These are phyloP conservation scores for Phalloptychus januarius DNA, from an alignment of 2,797 vertebrate genomes.

Conservation along the genomic window DNA sequence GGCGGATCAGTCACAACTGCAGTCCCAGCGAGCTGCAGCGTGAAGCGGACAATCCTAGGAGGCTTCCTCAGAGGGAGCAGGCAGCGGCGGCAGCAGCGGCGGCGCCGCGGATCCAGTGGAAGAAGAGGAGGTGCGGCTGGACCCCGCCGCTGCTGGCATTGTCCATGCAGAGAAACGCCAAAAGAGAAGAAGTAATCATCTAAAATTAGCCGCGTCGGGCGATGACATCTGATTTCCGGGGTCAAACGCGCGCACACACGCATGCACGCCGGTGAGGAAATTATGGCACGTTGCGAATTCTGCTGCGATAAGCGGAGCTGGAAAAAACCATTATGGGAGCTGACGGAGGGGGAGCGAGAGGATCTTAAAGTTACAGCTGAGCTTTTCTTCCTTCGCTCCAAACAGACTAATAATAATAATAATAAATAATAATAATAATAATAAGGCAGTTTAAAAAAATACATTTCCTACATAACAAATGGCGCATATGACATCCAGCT, in stretches of 20 bases:
- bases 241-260: constrained; percentile 25
- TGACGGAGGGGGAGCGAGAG: constrained; percentile 79
- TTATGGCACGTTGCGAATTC: constrained; percentile 94
- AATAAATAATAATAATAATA: background rate
- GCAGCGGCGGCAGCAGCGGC: constrained; percentile 37
- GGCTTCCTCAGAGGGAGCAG: constrained; percentile 53
- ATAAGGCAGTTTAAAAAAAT: background rate
- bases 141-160: constrained; percentile 73
- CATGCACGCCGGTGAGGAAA: constrained; percentile 83
- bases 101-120: constrained; percentile 52
- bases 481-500: background rate
- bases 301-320: constrained; percentile 90
- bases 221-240: constrained; percentile 77
- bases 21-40: constrained; percentile 78
- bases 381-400: constrained; percentile 47
- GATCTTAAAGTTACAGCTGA: constrained; percentile 93
- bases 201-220: constrained; percentile 59
- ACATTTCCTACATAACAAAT: background rate
- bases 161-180: constrained; percentile 37
- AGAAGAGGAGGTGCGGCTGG: constrained; percentile 58
- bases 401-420: background rate
- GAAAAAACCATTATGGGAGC: constrained; percentile 90
- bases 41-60: constrained; percentile 75
- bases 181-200: constrained; percentile 19
- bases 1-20: constrained; percentile 85